Evolutionary conservation across 2,888 invertebrate species (phyloP).

Genomic region (Axea sp.): DNA sequence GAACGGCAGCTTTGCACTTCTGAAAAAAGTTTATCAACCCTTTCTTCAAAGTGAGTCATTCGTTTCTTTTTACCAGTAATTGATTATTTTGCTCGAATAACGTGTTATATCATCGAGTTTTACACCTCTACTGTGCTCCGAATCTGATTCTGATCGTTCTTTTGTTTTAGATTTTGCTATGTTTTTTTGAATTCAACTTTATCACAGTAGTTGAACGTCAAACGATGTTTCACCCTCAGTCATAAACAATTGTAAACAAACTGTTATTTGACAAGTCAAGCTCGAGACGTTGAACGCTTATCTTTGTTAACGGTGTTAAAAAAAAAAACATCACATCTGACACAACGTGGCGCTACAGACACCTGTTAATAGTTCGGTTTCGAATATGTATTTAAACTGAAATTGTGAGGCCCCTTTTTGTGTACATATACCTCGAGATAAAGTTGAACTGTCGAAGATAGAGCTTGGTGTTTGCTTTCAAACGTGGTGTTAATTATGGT

Average conservation of each 20-base stretch:
- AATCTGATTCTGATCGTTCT: too few relatives aligned
- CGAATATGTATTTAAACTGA: slow-evolving; percentile 25
- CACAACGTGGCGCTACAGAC: slow-evolving; percentile 30
- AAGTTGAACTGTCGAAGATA: too few relatives aligned
- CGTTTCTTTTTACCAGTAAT: neutral
- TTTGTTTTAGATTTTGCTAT: neutral
- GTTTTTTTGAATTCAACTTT: neutral
- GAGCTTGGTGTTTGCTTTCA: slow-evolving; percentile 7
- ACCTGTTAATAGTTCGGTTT: slow-evolving; percentile 35
- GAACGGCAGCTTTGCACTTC: neutral
- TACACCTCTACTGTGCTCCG: too few relatives aligned
- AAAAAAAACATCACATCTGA: slow-evolving; percentile 15
- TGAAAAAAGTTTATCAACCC: neutral
- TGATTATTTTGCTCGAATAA: too few relatives aligned
- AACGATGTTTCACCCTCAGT: neutral
- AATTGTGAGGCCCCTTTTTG: slow-evolving; percentile 28
- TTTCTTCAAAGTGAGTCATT: slow-evolving; percentile 12
- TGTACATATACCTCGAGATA: slow-evolving; percentile 13
- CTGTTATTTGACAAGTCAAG: slow-evolving; percentile 7
- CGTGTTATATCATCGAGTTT: too few relatives aligned
- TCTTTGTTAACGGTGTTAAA: slow-evolving; percentile 16
- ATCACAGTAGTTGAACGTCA: slow-evolving; percentile 12
- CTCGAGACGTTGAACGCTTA: too few relatives aligned
- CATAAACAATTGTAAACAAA: neutral
- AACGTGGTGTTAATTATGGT: too few relatives aligned